Evolutionary conservation across 2,113 vertebrate species (phyloP), one percentile per base, ranked within the genome.

Genomic region (Semicossyphus pulcher): DNA sequence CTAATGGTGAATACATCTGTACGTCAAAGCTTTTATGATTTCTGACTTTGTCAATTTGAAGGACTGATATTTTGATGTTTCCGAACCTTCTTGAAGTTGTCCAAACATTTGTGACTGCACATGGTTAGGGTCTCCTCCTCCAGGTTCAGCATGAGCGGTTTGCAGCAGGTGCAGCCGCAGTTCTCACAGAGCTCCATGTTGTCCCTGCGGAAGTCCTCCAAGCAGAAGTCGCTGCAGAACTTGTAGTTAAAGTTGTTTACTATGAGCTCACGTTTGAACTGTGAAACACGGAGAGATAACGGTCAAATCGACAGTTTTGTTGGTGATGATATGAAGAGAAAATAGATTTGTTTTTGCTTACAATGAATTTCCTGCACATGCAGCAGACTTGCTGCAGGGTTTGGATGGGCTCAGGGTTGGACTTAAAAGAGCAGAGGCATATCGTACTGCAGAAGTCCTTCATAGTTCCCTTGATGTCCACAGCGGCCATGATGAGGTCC

Each of bases 391-490:
- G 92, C 93, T 12, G 49, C 9, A 15, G 7, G 2, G n/a, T 29
- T 15, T 31, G 47, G 5, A 2, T 0, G 11, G 51, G 9, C 1
- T 1, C 4, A 12, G 20, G 0, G 0, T 93, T 94, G 79, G 92
- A 89, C 72, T 95, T 96, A 5, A 96, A 96, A 0, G 91, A 85
- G 29, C 90, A 92, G 48, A 99, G 93, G 85, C 97, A 99, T 23
- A 92, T 90, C 3, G 93, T 89, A 80, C 96, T 96, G 92, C 97
- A 99, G 92, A 99, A 98, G 81, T 97, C 95, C 89, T 96, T 97
- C 69, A 95, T 94, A 49, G 91, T 89, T n/a, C 91, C 94, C 7
- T 92, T 93, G 34, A 81, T 87, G 86, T 99, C 96, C 88, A 98
- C 96, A 20, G 95, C 94, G 59, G 96, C 95, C 86, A 94, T 95